Evolutionary conservation across 1,140 invertebrate species (phyloP).

Genomic region (Ganaspis sp.): DNA sequence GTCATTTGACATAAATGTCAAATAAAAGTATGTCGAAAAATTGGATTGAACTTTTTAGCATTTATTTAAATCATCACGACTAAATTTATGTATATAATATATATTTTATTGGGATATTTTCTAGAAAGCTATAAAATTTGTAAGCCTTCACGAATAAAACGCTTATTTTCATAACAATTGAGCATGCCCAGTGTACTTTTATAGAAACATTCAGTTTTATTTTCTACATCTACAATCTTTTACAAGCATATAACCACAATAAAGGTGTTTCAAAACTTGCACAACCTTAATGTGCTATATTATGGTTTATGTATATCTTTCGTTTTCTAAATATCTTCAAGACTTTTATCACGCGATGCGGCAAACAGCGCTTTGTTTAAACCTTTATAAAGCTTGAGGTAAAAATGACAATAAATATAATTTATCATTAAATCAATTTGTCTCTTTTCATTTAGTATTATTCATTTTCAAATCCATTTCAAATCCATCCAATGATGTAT

Average conservation of each 20-base stretch:
- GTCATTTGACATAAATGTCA: too few species aligned
- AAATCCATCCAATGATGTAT: too few species aligned
- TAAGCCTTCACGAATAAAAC: background rate
- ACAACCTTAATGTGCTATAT: background rate
- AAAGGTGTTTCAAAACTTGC: background rate
- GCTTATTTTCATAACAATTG: background rate
- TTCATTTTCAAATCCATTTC: too few species aligned
- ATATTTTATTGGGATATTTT: too few species aligned
- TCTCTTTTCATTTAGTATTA: too few species aligned
- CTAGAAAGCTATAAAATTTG: too few species aligned
- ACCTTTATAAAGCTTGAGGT: background rate
- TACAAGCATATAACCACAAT: background rate
- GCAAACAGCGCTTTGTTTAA: too few species aligned
- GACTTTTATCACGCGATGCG: conserved; percentile 44
- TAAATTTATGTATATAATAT: background rate
- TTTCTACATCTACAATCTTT: background rate
- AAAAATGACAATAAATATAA: too few species aligned
- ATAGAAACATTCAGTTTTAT: background rate
- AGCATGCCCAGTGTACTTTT: background rate
- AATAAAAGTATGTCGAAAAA: too few species aligned
- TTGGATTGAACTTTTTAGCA: too few species aligned
- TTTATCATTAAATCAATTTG: too few species aligned
- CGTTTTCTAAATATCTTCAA: conserved; percentile 46
- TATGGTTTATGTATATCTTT: background rate
- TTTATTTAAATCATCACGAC: too few species aligned